These are phyloP conservation scores for Adelognathus sp. DNA, from an alignment of 2,888 invertebrate species.

Conservation along the genomic window DNA sequence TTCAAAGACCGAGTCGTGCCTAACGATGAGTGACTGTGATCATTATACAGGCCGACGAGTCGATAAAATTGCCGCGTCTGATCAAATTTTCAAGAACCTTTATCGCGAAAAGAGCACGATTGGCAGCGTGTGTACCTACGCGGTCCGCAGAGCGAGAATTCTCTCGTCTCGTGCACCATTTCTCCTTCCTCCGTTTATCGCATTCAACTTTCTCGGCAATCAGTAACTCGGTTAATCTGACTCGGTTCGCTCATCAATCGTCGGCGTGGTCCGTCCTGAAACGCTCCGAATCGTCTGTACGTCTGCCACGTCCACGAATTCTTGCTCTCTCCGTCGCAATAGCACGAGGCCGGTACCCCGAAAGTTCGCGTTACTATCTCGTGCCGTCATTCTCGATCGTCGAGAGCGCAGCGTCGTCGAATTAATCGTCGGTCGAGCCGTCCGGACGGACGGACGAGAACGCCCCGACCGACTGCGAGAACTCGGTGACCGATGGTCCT, in stretches of 20 bases:
- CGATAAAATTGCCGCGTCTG: neutral
- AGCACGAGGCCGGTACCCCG: neutral
- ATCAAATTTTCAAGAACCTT: neutral
- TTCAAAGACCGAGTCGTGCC: neutral
- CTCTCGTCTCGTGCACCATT: neutral
- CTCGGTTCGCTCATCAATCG: constrained; percentile 70
- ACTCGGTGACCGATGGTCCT: constrained; percentile 25
- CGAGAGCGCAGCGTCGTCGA: constrained; percentile 27
- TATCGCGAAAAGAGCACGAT: neutral
- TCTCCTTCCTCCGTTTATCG: constrained; percentile 62
- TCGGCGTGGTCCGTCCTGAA: constrained; percentile 34
- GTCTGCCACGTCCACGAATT: neutral
- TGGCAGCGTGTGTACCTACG: neutral
- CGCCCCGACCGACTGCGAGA: neutral
- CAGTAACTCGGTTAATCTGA: constrained; percentile 71
- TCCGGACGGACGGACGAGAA: constrained; percentile 18
- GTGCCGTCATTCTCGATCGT: constrained; percentile 35
- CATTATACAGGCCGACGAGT: neutral
- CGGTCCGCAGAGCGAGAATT: neutral
- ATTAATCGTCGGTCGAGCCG: constrained; percentile 34
- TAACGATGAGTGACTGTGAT: neutral
- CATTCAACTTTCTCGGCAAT: constrained; percentile 67
- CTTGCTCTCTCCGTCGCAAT: neutral
- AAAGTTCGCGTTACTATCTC: constrained; percentile 12
- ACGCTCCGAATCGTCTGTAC: neutral